Evolutionary conservation across 2,113 vertebrate genomes (phyloP).

Genomic region (Pithys albifrons): DNA sequence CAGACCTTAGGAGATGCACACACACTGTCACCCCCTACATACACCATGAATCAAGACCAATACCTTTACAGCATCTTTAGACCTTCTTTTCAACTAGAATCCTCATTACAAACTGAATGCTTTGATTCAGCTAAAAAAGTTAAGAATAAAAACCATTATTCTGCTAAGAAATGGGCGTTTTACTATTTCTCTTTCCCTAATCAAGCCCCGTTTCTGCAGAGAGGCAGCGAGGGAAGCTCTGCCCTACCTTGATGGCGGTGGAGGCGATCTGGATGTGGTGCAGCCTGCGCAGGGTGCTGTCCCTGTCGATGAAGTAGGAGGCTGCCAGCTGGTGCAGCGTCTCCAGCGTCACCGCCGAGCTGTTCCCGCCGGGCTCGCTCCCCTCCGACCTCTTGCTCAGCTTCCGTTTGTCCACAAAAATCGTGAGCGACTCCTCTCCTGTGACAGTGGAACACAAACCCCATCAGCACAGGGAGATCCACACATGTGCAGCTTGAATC

Average conservation of each 20-base stretch:
- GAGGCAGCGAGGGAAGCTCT: neutral
- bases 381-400: slow-evolving; percentile 88
- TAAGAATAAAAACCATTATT: neutral
- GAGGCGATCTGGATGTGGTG: slow-evolving; percentile 88
- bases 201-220: neutral
- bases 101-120: neutral
- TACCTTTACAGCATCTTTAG: neutral
- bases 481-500: fast-evolving
- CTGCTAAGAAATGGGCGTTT: neutral
- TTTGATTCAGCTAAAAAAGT: neutral
- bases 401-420: slow-evolving; percentile 97
- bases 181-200: neutral
- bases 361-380: slow-evolving; percentile 82
- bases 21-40: too few relatives aligned
- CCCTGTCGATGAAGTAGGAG: slow-evolving; percentile 86
- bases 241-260: slow-evolving; percentile 85
- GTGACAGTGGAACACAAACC: neutral
- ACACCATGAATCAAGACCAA: neutral
- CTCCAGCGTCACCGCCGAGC: slow-evolving; percentile 77
- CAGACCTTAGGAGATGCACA: too few relatives aligned
- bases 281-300: slow-evolving; percentile 81
- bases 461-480: neutral
- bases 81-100: neutral
- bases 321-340: slow-evolving; percentile 84
- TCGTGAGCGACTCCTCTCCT: slow-evolving; percentile 97